Conservation (phyloP, 2,797 vertebrate genomes). For the Scomberomorus guttatus region DNA sequence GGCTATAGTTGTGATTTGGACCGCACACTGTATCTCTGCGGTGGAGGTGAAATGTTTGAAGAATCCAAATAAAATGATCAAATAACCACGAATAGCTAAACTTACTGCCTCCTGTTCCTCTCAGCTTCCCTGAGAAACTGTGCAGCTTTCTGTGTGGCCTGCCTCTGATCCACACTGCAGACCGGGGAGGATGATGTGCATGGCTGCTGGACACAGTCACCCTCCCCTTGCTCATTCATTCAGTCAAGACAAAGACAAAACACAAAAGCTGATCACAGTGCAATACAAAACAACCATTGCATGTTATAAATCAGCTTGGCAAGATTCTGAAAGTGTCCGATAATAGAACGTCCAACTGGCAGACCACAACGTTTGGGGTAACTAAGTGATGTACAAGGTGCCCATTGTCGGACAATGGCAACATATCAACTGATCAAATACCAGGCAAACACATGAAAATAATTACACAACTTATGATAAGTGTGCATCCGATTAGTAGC, state of each 20-base stretch:
- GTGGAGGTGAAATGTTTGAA: not conserved
- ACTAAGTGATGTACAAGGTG: rapidly evolving
- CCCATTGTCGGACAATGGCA: constrained; percentile 37
- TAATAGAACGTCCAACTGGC: not conserved
- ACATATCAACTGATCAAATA: not conserved
- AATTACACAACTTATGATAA: not conserved
- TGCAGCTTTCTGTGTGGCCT: constrained; percentile 74
- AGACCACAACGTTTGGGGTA: rapidly evolving
- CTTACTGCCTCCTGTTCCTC: constrained; percentile 89
- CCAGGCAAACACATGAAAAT: not conserved
- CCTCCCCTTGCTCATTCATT: constrained; percentile 64
- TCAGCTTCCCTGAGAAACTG: constrained; percentile 88
- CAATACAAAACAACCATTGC: rapidly evolving
- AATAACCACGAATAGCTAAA: constrained; percentile 26
- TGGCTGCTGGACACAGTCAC: constrained; percentile 32
- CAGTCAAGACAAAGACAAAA: not conserved
- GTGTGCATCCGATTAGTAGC: rapidly evolving
- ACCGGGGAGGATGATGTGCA: constrained; percentile 29
- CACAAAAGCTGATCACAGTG: not conserved
- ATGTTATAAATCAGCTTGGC: not conserved
- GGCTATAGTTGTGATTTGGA: not conserved
- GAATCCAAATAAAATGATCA: not conserved
- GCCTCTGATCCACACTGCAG: constrained; percentile 74
- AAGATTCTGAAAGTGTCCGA: not conserved
- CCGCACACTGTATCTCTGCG: not conserved